These are phyloP conservation scores for Morpho achilles DNA, from an alignment of 2,888 invertebrate genomes.

Conservation along the genomic window DNA sequence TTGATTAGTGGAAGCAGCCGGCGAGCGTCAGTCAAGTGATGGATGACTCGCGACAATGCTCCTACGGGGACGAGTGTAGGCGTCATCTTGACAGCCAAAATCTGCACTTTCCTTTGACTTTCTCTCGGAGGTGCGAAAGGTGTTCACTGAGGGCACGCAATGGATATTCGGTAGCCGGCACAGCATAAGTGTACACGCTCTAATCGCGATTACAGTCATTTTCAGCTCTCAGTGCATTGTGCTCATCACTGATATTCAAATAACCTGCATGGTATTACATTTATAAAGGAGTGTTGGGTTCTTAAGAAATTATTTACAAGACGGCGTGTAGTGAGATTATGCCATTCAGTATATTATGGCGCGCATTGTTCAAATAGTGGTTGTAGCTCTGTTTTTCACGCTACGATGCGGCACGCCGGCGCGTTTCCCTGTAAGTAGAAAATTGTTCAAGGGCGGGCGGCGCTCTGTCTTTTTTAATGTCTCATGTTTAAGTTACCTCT, in stretches of 20 bases:
- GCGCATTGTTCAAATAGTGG: slow-evolving; percentile 48
- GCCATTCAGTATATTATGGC: slow-evolving; percentile 48
- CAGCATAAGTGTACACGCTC: slow-evolving; percentile 73
- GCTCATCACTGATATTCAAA: slow-evolving; percentile 66
- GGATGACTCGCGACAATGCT: slow-evolving; percentile 71
- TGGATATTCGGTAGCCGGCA: slow-evolving; percentile 74
- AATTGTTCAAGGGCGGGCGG: slow-evolving; percentile 59
- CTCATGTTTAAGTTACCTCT: too few species aligned
- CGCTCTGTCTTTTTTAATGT: slow-evolving; percentile 28
- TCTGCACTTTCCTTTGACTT: slow-evolving; percentile 78
- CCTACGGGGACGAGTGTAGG: slow-evolving; percentile 72
- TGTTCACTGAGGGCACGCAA: slow-evolving; percentile 69
- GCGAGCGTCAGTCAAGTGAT: slow-evolving; percentile 48
- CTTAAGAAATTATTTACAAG: slow-evolving; percentile 37
- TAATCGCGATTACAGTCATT: slow-evolving; percentile 53
- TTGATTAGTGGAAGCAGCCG: slow-evolving; percentile 24
- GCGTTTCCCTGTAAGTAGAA: slow-evolving; percentile 71
- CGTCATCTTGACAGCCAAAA: slow-evolving; percentile 73
- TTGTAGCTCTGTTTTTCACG: slow-evolving; percentile 56
- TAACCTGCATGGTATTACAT: slow-evolving; percentile 66
- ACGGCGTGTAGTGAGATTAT: slow-evolving; percentile 55
- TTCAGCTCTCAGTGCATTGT: slow-evolving; percentile 50
- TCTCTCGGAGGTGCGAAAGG: slow-evolving; percentile 78
- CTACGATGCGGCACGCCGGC: slow-evolving; percentile 68
- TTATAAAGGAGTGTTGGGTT: slow-evolving; percentile 56